Evolutionary conservation across 2,113 vertebrate species (phyloP).

Genomic region (Talpa occidentalis): DNA sequence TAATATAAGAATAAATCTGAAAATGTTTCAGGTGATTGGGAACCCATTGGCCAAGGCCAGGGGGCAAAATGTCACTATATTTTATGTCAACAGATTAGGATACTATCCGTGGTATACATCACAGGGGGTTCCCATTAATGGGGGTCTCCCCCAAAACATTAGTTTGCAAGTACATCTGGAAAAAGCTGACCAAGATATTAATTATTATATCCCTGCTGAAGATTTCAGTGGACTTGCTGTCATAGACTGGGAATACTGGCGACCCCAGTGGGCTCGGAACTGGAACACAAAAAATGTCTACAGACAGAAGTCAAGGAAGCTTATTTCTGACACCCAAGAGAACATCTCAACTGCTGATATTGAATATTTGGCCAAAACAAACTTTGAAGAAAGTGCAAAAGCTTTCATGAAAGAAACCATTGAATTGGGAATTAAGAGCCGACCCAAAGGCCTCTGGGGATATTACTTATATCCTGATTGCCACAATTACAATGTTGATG

Average conservation of each 20-base stretch:
- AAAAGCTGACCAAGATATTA: slow-evolving; percentile 87
- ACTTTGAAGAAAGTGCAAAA: slow-evolving; percentile 89
- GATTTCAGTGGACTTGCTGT: slow-evolving; percentile 88
- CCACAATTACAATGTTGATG: slow-evolving; percentile 90
- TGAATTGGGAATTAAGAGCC: slow-evolving; percentile 85
- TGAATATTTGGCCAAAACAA: slow-evolving; percentile 84
- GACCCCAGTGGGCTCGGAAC: slow-evolving; percentile 87
- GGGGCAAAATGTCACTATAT: slow-evolving; percentile 91
- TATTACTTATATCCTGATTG: slow-evolving; percentile 92
- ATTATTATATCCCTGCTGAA: slow-evolving; percentile 86
- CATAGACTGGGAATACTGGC: slow-evolving; percentile 90
- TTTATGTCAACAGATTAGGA: slow-evolving; percentile 90
- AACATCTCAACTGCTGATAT: slow-evolving; percentile 85
- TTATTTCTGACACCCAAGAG: slow-evolving; percentile 82
- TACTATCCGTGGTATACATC: slow-evolving; percentile 89
- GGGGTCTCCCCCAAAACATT: slow-evolving; percentile 88
- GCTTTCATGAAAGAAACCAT: slow-evolving; percentile 90
- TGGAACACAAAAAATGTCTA: slow-evolving; percentile 89
- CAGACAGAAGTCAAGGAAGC: slow-evolving; percentile 84
- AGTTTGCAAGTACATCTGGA: slow-evolving; percentile 88
- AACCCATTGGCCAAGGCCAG: slow-evolving; percentile 87
- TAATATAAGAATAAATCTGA: slow-evolving; percentile 84
- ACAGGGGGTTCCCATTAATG: slow-evolving; percentile 83
- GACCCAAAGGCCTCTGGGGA: slow-evolving; percentile 88
- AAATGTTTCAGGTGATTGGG: slow-evolving; percentile 88